Evolutionary conservation across 2,888 invertebrate genomes (phyloP).

Genomic region (Ormia ochracea): DNA sequence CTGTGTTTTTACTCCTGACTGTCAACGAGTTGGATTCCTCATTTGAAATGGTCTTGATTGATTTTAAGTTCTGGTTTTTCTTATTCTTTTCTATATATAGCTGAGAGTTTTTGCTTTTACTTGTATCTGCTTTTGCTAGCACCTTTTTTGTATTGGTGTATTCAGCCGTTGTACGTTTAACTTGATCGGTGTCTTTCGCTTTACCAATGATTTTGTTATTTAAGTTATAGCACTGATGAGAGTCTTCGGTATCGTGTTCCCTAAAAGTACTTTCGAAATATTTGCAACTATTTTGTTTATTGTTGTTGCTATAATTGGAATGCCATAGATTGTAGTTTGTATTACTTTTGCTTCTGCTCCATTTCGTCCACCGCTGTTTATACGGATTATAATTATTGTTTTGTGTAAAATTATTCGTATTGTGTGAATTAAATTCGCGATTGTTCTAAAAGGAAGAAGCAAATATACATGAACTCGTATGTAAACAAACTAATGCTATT

Average conservation of each 20-base stretch:
- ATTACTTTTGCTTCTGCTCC: not conserved
- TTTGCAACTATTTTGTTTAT: constrained; percentile 19
- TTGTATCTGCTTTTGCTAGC: not conserved
- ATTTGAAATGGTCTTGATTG: not conserved
- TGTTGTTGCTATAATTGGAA: not conserved
- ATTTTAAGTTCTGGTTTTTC: not conserved
- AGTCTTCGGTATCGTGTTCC: constrained; percentile 21
- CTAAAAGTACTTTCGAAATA: not conserved
- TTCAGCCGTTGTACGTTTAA: not conserved
- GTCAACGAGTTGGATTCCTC: not conserved
- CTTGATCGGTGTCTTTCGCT: not conserved
- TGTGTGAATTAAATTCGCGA: constrained; percentile 20
- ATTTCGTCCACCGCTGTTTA: constrained; percentile 32
- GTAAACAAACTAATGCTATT: not conserved
- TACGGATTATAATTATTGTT: constrained; percentile 18
- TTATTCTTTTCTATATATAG: not conserved
- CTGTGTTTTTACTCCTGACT: not conserved
- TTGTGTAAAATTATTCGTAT: constrained; percentile 2
- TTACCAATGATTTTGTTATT: not conserved
- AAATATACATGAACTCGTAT: not conserved
- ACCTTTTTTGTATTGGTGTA: not conserved
- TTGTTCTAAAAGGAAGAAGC: constrained; percentile 16
- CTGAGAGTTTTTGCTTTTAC: not conserved
- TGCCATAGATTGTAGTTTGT: constrained; percentile 22
- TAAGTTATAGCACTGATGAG: constrained; percentile 26